These are phyloP conservation scores for Ormyrus thymus DNA, from an alignment of 2,888 invertebrate species.

Conservation along the genomic window DNA sequence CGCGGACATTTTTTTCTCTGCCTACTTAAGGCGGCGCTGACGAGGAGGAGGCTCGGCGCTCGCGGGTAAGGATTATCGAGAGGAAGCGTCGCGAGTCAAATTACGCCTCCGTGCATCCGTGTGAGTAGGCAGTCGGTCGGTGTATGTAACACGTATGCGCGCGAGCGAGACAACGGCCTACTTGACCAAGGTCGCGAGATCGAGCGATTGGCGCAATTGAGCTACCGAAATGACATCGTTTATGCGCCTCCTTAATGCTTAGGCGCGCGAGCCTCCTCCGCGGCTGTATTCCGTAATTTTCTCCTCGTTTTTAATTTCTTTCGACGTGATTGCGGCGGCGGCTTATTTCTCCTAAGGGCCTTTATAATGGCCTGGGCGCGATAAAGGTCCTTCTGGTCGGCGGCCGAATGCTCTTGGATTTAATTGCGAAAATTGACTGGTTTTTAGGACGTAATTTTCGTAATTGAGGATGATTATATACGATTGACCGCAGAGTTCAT, in stretches of 20 bases:
- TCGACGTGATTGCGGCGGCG: no score
- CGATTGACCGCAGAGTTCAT: no score
- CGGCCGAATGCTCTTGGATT: not conserved
- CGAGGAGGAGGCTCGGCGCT: no score
- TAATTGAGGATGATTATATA: no score
- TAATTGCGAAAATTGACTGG: not conserved
- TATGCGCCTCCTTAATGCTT: slow-evolving; percentile 16
- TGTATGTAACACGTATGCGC: not conserved
- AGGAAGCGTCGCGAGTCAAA: slow-evolving; percentile 3
- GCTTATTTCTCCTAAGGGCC: no score
- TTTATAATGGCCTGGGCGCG: no score
- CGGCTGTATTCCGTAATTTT: not conserved
- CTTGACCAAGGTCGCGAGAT: slow-evolving; percentile 30
- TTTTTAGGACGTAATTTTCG: no score
- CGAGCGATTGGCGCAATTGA: slow-evolving; percentile 51
- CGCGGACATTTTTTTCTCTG: no score
- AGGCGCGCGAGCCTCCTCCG: not conserved
- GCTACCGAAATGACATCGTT: slow-evolving; percentile 55
- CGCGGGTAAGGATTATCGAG: slow-evolving; percentile 1
- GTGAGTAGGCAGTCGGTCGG: no score
- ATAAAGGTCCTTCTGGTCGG: not conserved
- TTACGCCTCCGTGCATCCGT: no score
- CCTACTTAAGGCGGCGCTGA: no score
- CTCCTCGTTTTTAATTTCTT: not conserved
- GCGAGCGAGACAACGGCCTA: slow-evolving; percentile 32